Base-by-base conservation (phyloP, 2,888 invertebrate species). In the Lissonota sp. region DNA sequence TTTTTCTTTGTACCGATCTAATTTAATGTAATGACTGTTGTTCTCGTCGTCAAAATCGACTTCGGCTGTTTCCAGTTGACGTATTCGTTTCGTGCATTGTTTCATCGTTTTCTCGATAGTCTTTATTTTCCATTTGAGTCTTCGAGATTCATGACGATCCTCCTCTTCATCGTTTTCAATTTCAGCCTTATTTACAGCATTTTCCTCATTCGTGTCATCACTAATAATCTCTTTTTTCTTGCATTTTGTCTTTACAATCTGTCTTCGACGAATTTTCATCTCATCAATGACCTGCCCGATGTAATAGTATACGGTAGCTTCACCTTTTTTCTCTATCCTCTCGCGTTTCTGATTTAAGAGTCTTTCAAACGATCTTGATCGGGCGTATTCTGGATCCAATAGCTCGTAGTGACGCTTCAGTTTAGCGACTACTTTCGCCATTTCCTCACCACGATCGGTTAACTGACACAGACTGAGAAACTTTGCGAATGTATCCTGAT, bases 41-140 rank as follows among this genome's bases (percentile, higher is more conserved):
- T 95, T 94, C 40, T 96, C 96, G 84, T 96, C 95, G 87, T 96
- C 95, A 90, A 96, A 95, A 83, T 97, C 95, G 1, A 97, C 94
- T 86, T 97, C 96, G 64, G 94, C 93, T 66, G 94, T 94, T 87
- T 96, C 96, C 5, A 97, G 90, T 83, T 94, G 93, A 84, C 95
- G 94, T 67, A 97, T 96, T 80, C 94, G 94, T 86, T 94, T 94
- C 69, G 95, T 94, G 16, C 97, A 93, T 84, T 94, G 94, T 90
- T 94, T 93, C 67, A 96, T 93, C 0, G 95, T 94, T 80, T 94
- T 94, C 87, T 95, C 95, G 5, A 95, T 86, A 39, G 55, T 16
- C 2, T 82, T 83, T 37, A 84, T 66, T 79, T 82, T 77, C 42
- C 78, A 55, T 39, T 79, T 42, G 12, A 62, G 12, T 6, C 76